These are phyloP conservation scores for Cataglyphis cursor DNA, from an alignment of 2,888 invertebrate species.

Conservation along the genomic window DNA sequence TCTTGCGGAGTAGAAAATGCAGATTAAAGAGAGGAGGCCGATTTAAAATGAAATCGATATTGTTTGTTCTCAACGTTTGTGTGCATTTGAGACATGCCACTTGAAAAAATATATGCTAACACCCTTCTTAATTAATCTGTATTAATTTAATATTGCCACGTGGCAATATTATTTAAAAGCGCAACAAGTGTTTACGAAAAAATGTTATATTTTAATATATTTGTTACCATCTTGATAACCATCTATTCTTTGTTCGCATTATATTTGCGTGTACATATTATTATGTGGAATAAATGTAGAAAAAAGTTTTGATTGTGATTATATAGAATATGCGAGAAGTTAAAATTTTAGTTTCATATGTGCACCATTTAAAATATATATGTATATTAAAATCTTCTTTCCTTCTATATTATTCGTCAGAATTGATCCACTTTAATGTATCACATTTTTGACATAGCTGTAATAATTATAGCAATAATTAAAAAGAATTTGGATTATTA, in stretches of 20 bases:
- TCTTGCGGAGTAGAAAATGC: background rate
- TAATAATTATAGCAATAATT: background rate
- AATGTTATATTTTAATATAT: background rate
- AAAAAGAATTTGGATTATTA: background rate
- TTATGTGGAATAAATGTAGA: background rate
- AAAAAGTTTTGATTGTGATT: background rate
- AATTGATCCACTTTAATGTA: background rate
- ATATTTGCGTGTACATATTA: background rate
- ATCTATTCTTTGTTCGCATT: background rate
- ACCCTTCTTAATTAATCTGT: too few species aligned
- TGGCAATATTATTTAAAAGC: constrained; percentile 6
- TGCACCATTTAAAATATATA: background rate
- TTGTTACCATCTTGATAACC: background rate
- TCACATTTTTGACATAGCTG: background rate
- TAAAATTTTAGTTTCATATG: background rate
- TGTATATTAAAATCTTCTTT: background rate
- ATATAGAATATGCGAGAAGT: background rate
- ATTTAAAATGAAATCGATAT: background rate
- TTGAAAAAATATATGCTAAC: background rate
- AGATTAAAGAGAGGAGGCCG: background rate
- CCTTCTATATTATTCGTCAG: background rate
- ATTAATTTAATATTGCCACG: background rate
- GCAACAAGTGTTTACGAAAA: constrained; percentile 3
- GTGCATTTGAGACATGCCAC: background rate
- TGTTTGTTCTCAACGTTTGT: background rate